Base-by-base conservation (phyloP, 2,888 invertebrate genomes). In the Aethes cnicana region DNA sequence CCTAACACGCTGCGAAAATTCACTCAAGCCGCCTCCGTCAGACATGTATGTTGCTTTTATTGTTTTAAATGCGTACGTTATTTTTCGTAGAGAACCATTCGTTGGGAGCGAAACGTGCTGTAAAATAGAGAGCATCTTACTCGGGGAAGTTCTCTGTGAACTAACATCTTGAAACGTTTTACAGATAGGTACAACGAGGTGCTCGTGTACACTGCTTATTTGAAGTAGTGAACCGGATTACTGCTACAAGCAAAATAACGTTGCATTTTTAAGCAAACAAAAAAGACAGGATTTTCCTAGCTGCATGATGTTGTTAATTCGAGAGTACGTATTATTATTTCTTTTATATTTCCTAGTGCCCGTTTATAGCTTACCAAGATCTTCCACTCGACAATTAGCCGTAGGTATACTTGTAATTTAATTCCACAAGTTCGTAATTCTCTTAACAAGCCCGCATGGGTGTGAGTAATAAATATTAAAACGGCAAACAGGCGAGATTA, bases 41-140 rank as follows among this genome's bases (percentile, higher is more conserved):
- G 73, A 68, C 72, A 68, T 71, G 73, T 74, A 79, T 77, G 74
- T 77, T 52, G 72, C 80, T 81, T 83, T 84, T 84, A 85, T 84
- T 83, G 77, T 84, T 83, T 83, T 80, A 82, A 84, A 83, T 80
- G 81, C 78, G 76, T 77, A 77, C 78, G 76, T 73, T 82, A 79
- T 82, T 84, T 82, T 77, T 76, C 74, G 72, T 69, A 68, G 69
- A 69, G 63, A 74, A 69, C 67, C 69, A 32, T 60, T 57, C 33
- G 47, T 47, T 35, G 33, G 26, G 23, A 52, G 46, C 16, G 41
- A 53, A 53, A 52, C 47, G 47, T 57, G 58, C 36, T 54, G 56
- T 55, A 53, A 58, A 59, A 58, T 55, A 53, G 46, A 36, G 20
- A 48, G 68, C 67, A 72, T 73, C 72, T 77, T 68, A 62, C 65